Conservation (phyloP, 2,888 invertebrate species). For the Phymatocera aterrima region DNA sequence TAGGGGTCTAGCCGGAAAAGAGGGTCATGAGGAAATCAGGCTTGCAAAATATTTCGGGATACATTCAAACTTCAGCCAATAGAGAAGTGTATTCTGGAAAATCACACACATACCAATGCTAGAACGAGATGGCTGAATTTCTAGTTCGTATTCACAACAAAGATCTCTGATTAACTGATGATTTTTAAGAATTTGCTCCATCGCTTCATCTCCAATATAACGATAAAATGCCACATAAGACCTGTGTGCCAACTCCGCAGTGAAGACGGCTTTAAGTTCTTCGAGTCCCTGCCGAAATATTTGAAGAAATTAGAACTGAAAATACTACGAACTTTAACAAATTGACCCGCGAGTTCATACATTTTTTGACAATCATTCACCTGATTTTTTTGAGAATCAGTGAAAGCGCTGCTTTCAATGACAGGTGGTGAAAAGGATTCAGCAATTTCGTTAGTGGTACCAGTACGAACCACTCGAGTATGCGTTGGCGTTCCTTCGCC, state of each 20-base stretch:
- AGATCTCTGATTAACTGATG: constrained; percentile 85
- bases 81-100: too few species aligned
- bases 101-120: constrained; percentile 48
- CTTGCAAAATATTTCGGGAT: too few species aligned
- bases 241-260: constrained; percentile 88
- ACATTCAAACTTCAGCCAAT: too few species aligned
- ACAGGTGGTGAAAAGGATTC: constrained; percentile 80
- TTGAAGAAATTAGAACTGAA: not conserved
- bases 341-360: not conserved
- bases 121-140: constrained; percentile 64
- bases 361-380: constrained; percentile 44
- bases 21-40: too few species aligned
- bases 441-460: constrained; percentile 76
- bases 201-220: constrained; percentile 83
- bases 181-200: constrained; percentile 86
- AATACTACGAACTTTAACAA: constrained; percentile 47
- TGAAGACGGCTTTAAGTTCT: constrained; percentile 90
- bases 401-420: constrained; percentile 60
- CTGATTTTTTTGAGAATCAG: constrained; percentile 67
- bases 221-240: constrained; percentile 87
- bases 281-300: constrained; percentile 79
- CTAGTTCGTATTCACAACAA: constrained; percentile 85
- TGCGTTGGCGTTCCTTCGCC: constrained; percentile 71
- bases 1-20: too few species aligned
- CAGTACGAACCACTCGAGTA: constrained; percentile 25